Evolutionary conservation across 1,140 invertebrate genomes (phyloP), one percentile per base, ranked within the genome.

Genomic region (Chelonus insularis): DNA sequence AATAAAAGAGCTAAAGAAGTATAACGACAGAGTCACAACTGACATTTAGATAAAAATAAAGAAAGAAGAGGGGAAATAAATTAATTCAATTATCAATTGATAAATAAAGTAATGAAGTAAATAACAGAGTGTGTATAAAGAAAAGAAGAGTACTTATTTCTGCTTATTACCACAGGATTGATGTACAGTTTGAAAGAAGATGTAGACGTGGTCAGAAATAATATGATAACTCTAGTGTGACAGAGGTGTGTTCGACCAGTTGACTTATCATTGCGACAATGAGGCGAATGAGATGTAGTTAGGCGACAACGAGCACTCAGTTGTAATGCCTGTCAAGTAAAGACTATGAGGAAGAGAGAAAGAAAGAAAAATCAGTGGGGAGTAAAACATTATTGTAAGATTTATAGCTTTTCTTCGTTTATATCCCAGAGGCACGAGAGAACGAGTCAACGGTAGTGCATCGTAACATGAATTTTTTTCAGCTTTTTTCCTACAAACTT

Each of bases 351-450:
- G 11, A 37, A 37, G 12, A n/a, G 12, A 37, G 8, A 37, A 37
- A 37, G 36, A 11, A 37, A 37, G 12, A 37, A 12, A 37, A 12
- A 37, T 37, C 36, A 37, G 36, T 34, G 36, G 23, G 48, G 55
- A 34, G 20, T 48, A 25, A 37, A 36, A 11, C 43, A 57, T 71
- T 73, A 73, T 73, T 72, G 64, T 65, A 66, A 73, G 69, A 73
- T 73, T 72, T 72, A 73, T 72, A 52, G 69, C 69, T 68, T 64
- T 65, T 66, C 63, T 65, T 67, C 68, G 63, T 72, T 67, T 67
- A 54, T 60, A 41, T 54, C 36, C 43, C 32, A 34, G 32, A 54
- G 36, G 50, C 51, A 37, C 50, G 50, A 54, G 14, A 23, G 18
- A 36, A 41, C 20, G 7, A 18, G 37, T 36, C 48, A 39, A 25